phyloP scores from a whole-genome alignment of 2,113 vertebrate species.

The Hystrix cristata region DNA sequence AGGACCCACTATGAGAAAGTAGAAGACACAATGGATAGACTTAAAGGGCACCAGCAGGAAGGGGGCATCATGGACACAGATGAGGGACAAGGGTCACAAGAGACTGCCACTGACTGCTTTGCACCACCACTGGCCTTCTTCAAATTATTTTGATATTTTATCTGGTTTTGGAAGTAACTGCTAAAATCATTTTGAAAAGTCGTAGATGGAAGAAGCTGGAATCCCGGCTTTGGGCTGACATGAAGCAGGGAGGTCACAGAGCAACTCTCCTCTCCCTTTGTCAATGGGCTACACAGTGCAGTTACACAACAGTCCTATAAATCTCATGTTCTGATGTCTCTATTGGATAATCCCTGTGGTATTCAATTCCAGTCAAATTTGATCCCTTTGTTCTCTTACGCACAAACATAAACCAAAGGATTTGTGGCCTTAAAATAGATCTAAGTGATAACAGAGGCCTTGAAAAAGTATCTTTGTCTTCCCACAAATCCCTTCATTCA shows the following conservation, averaged over 20 bases:
- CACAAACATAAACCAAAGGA: slow-evolving; percentile 50
- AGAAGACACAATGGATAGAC: background rate
- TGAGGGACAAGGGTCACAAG: background rate
- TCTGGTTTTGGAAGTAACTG: background rate
- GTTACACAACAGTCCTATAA: slow-evolving; percentile 15
- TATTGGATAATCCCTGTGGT: slow-evolving; percentile 5
- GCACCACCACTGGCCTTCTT: background rate
- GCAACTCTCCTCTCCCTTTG: background rate
- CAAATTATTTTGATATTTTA: background rate
- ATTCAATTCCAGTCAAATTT: slow-evolving; percentile 31
- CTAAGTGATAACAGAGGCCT: slow-evolving; percentile 28
- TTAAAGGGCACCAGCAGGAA: background rate
- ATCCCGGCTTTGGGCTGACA: too few relatives aligned
- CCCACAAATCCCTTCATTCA: slow-evolving; percentile 39
- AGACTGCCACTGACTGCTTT: background rate
- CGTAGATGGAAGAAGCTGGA: background rate
- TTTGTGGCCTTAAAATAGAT: slow-evolving; percentile 58
- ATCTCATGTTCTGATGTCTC: background rate
- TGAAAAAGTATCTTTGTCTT: slow-evolving; percentile 57
- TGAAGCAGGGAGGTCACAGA: background rate
- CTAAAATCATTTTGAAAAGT: background rate
- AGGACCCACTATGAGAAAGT: background rate
- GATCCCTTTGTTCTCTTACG: slow-evolving; percentile 24
- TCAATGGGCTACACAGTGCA: background rate
- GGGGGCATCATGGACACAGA: accelerated